Evolutionary conservation across 1,140 invertebrate species (phyloP), one percentile per base, ranked within the genome.

Genomic region (Zaprionus gabonicus): DNA sequence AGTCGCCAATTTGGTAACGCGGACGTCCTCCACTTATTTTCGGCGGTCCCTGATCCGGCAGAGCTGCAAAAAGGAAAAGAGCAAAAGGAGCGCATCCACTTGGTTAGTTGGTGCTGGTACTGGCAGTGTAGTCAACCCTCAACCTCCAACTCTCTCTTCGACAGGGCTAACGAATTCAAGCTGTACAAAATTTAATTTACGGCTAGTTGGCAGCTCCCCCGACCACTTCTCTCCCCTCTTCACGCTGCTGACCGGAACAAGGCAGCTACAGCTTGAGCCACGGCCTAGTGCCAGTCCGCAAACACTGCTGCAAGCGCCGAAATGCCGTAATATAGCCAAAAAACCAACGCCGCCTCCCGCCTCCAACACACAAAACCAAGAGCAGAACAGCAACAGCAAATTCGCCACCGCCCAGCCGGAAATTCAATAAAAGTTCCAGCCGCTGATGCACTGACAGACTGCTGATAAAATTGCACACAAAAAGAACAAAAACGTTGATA

Each of bases 1-100:
- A 93, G 73, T 96, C 96, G 44, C 95, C 95, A 55, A 95, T 93
- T 80, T 95, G 94, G 93, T 96, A 96, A 31, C 95, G 94, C 12
- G 94, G 93, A 64, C 94, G 94, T 28, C 95, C 95, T 25, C 95
- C 95, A 10, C 90, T 94, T 88, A 96, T 96, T 86, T 92, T 92
- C 67, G 94, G 92, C 5, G 96, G 95, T 10, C 95, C 96, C 55
- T 95, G 94, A 75, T 95, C 94, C 2, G 96, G 96, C 44, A 96
- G 85, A 65, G 95, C 96, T 96, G 92, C 10, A 81, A 76, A 57
- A 73, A 55, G 27, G 23, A 23, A 23, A 60, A 55, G 34, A 41
- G 46, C 55, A 55, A 55, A 38, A 66, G 25, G 55, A 67, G 17
- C 41, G 76, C 59, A 79, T 69, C 38, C 23, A 44, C 56, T 60